Base-by-base conservation (phyloP, 2,113 vertebrate species). In the Cisticola juncidis region DNA sequence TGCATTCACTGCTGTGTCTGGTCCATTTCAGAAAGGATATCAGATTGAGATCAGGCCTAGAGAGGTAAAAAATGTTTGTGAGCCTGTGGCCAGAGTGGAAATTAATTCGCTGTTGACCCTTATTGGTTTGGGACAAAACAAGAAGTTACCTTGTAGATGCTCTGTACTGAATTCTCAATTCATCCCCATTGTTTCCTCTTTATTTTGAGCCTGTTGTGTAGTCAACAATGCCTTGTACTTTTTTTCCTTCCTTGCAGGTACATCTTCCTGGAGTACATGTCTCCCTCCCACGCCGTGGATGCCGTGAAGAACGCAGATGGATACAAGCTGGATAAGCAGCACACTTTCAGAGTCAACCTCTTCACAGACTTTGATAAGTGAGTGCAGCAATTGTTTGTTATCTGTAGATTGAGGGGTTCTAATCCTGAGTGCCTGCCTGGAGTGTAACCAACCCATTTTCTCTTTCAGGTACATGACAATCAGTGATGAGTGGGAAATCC, bases 311-410 rank as follows among this genome's bases (percentile, higher is more conserved):
- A 98, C 0, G 99, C 99, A 15, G 99, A 99, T 62, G 99, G 99
- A n/a, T 99, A 99, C 97, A 99, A 99, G 88, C 97, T 99, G 16
- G 99, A 99, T 95, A 99, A 99, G 66, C 99, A 99, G 60, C 99
- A 99, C 88, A 99, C 99, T 1, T 99, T 99, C 95, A 97, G 99
- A 79, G 99, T 99, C 91, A 99, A 99, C 92, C 98, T 99, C 86
- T 99, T 99, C 94, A 99, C 99, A 2, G 99, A 99, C 68, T 99
- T 99, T 84, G 99, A 99, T 95, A 99, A 99, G 99, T 99, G 95
- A 97, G 99, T 97, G 50, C 51, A 38, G 28, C 11, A 47, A 0
- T 29, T 0, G 0, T 17, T 8, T 66, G 7, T 42, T 45, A 4
- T 17, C 33, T 80, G 36, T 29, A 18, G 36, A 12, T 61, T 31